Base-by-base conservation (phyloP, 2,888 invertebrate genomes). In the Lycophotia porphyrea region DNA sequence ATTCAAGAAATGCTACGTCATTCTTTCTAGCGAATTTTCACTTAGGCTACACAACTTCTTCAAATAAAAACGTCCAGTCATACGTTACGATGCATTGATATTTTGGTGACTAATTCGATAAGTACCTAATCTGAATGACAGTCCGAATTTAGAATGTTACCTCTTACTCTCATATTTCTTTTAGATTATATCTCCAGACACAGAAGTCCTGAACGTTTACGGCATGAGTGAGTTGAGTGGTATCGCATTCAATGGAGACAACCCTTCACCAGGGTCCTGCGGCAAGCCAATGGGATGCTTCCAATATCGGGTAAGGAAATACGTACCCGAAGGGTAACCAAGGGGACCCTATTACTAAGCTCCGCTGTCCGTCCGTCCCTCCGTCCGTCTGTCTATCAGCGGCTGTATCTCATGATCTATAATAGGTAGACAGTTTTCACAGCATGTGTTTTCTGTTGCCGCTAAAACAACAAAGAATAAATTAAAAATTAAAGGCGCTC, bases 171-270 rank as follows among this genome's bases (percentile, higher is more conserved):
- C 5, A 31, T 5, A 1, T 21, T 58, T 63, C 13, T 89, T 90
- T 1, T 88, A 93, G 93, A 73, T 71, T 11, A 61, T 93, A n/a
- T 88, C 93, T 4, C 94, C 95, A 24, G 74, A 92, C 13, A 91
- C 93, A 5, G 91, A 93, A 34, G 89, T 93, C 0, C 64, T 89
- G 2, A 90, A 93, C 21, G 88, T 82, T 0, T 96, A 92, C 52
- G 96, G 96, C 0, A 92, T 94, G 91, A 95, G 93, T 27, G 96
- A 96, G 84, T 49, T 94, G 15, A 85, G 90, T 1, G 91, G 93
- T 2, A 63, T 93, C 0, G 90, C 80, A 0, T 92, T 94, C 27
- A 87, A 86, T 27, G 89, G 82, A 21, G 90, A 90, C 1, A 77
- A 84, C 11, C 74, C 86, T 0, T 82, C 85, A 0, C 85, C 88